phyloP scores from a whole-genome alignment of 2,888 invertebrate species.

The Augiades crinisus region DNA sequence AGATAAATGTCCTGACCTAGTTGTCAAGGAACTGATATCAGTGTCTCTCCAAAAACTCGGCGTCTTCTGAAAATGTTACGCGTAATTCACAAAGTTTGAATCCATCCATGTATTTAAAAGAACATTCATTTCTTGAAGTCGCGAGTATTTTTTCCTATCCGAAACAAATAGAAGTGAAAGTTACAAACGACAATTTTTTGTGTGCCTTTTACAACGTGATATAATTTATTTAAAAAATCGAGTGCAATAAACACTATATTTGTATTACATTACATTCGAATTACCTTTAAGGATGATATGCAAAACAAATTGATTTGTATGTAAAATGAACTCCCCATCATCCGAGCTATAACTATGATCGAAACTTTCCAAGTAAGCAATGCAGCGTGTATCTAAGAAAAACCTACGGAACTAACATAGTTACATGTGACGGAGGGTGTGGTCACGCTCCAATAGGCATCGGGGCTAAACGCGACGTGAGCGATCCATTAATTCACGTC shows the following conservation, averaged over 20 bases:
- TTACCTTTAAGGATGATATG: too few relatives aligned
- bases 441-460: neutral
- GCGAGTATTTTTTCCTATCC: constrained; percentile 8
- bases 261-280: too few relatives aligned
- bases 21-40: constrained; percentile 23
- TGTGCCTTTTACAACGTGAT: too few relatives aligned
- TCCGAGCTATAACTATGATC: too few relatives aligned
- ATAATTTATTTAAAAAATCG: too few relatives aligned
- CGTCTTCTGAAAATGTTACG: constrained; percentile 22
- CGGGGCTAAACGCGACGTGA: neutral
- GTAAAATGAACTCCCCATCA: too few relatives aligned
- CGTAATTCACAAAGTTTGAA: constrained; percentile 14
- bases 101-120: constrained; percentile 19
- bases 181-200: neutral
- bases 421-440: neutral
- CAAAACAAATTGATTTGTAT: too few relatives aligned
- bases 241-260: too few relatives aligned
- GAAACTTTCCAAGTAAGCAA: too few relatives aligned
- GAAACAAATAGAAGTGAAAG: neutral
- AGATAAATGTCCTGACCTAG: constrained; percentile 20
- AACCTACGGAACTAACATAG: neutral
- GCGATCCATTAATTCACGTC: neutral
- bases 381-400: neutral
- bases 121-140: constrained; percentile 14
- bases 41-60: constrained; percentile 23